Conservation (phyloP, 2,113 vertebrate species). For the Piliocolobus tephrosceles region DNA sequence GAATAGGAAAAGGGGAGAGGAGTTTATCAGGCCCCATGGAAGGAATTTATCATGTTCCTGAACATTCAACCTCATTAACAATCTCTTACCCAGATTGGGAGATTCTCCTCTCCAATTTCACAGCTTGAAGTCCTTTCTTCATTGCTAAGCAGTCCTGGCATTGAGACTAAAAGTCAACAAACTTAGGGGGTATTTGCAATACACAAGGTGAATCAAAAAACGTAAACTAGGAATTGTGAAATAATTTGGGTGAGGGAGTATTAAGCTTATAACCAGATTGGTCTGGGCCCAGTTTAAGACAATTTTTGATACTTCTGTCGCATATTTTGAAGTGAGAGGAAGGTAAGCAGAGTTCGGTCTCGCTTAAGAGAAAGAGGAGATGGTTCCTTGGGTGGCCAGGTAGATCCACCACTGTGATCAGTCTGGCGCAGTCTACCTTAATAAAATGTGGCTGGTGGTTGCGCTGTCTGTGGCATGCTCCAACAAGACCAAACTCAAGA, state of each 20-base stretch:
- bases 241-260: not conserved
- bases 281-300: not conserved
- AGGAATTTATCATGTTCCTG: not conserved
- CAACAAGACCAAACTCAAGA: constrained; percentile 46
- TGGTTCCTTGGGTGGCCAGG: not conserved
- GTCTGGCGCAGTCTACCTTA: not conserved
- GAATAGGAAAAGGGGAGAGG: not conserved
- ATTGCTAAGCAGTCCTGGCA: not conserved
- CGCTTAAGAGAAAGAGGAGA: not conserved
- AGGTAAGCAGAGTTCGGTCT: not conserved
- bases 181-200: not conserved
- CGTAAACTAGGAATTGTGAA: not conserved
- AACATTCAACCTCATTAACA: not conserved
- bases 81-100: not conserved
- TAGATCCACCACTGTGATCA: not conserved
- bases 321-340: not conserved
- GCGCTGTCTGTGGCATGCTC: constrained; percentile 45
- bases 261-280: not conserved
- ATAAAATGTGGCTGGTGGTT: constrained; percentile 16
- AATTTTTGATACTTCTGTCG: not conserved
- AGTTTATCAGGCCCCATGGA: not conserved
- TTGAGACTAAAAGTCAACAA: not conserved
- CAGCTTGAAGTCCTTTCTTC: not conserved
- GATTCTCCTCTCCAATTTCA: not conserved
- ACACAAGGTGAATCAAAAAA: not conserved